Conservation (phyloP, 2,113 vertebrate genomes). For the Sisor rabdophorus region DNA sequence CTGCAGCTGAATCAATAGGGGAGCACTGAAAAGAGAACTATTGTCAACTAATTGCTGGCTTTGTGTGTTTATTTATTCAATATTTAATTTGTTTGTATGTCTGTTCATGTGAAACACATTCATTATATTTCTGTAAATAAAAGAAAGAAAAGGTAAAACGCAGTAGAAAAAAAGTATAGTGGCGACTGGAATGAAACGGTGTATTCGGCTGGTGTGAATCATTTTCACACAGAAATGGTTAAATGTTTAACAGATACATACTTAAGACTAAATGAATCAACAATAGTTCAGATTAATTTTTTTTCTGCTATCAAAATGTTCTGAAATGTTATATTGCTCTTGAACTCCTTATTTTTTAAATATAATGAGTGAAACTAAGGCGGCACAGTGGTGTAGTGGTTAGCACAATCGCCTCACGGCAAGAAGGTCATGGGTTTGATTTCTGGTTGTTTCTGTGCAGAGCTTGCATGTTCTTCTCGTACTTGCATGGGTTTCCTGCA, state of each 20-base stretch:
- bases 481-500: too few species aligned
- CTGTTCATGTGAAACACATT: too few species aligned
- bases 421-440: too few species aligned
- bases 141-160: background rate
- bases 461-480: too few species aligned
- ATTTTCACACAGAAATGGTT: background rate
- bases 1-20: conserved; percentile 49
- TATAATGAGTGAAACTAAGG: too few species aligned
- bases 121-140: background rate
- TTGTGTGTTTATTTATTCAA: conserved; percentile 14
- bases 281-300: background rate
- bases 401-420: too few species aligned
- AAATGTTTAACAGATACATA: too few species aligned
- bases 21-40: conserved; percentile 12
- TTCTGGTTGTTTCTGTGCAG: too few species aligned
- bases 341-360: background rate
- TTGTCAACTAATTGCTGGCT: conserved; percentile 21
- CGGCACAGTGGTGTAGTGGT: too few species aligned
- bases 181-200: background rate
- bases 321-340: background rate
- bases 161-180: background rate
- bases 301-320: background rate
- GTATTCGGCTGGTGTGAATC: background rate
- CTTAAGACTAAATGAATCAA: background rate
- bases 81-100: too few species aligned